Evolutionary conservation across 2,888 invertebrate species (phyloP).

Genomic region (Pimpla rufipes): DNA sequence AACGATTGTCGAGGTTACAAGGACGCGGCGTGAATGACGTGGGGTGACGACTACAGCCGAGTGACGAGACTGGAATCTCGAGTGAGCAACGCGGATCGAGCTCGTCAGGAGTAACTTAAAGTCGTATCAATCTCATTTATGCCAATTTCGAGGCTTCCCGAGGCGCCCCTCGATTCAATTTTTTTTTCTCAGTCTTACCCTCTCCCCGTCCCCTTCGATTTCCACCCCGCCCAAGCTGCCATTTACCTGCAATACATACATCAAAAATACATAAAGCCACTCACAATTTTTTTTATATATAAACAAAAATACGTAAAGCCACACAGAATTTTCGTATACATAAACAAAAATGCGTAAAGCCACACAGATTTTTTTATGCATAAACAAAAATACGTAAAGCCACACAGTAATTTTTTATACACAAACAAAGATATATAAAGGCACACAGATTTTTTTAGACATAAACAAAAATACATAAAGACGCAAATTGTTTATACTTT

Average conservation of each 20-base stretch:
- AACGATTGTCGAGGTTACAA: constrained; percentile 47
- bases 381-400: too few species aligned
- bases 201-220: background rate
- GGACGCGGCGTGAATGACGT: constrained; percentile 34
- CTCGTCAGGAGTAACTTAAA: constrained; percentile 81
- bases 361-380: too few species aligned
- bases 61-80: constrained; percentile 47
- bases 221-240: background rate
- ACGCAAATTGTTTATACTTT: too few species aligned
- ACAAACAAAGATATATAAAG: too few species aligned
- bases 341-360: too few species aligned
- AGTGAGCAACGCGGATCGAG: constrained; percentile 35
- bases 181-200: constrained; percentile 15
- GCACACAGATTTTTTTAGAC: too few species aligned
- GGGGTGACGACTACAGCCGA: constrained; percentile 13
- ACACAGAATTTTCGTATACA: too few species aligned
- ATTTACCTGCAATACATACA: constrained; percentile 2
- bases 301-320: too few species aligned
- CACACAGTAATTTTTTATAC: too few species aligned
- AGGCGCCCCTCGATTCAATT: constrained; percentile 33
- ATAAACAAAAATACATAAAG: too few species aligned
- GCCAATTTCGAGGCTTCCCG: constrained; percentile 79
- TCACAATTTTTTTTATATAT: too few species aligned
- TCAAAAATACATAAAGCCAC: too few species aligned
- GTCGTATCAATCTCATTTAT: constrained; percentile 85